phyloP scores from a whole-genome alignment of 1,140 invertebrate genomes.

The Eciton burchellii region DNA sequence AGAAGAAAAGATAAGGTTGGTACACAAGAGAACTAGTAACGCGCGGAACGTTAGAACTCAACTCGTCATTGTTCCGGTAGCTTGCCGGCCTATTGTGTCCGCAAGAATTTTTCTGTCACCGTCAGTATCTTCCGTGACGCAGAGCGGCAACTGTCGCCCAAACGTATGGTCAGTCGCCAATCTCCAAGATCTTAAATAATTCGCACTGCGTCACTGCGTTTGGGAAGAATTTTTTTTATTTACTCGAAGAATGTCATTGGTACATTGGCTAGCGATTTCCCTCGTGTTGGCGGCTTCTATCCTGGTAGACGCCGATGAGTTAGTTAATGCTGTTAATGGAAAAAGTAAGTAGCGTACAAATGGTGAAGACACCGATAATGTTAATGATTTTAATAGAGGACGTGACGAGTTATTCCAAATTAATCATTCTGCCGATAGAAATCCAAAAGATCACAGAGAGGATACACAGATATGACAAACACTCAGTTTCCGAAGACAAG shows the following conservation, averaged over 20 bases:
- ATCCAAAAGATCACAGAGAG: neutral
- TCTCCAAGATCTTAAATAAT: conserved; percentile 54
- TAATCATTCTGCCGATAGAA: neutral
- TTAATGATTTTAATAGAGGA: neutral
- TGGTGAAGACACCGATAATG: no score
- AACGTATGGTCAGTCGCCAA: neutral
- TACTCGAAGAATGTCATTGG: conserved; percentile 19
- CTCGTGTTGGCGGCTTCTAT: neutral
- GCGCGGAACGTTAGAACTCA: conserved; percentile 62
- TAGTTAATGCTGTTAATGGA: neutral
- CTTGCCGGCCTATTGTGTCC: conserved; percentile 74
- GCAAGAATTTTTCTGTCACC: conserved; percentile 64
- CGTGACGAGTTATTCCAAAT: neutral
- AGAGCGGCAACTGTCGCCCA: neutral
- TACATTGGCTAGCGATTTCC: conserved; percentile 14
- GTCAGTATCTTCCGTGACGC: conserved; percentile 68
- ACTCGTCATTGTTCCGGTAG: conserved; percentile 73
- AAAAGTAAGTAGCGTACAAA: neutral
- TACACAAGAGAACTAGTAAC: conserved; percentile 69
- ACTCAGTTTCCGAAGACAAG: no score
- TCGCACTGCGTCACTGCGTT: conserved; percentile 1
- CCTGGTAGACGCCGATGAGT: neutral
- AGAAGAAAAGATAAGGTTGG: conserved; percentile 79
- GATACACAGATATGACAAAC: neutral
- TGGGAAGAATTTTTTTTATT: neutral